A percentile compares a stretch with the other conserved stretches of the same genome.
phyloP scores from a whole-genome alignment of 2,113 vertebrate species.

The Eretmodus cyanostictus region DNA sequence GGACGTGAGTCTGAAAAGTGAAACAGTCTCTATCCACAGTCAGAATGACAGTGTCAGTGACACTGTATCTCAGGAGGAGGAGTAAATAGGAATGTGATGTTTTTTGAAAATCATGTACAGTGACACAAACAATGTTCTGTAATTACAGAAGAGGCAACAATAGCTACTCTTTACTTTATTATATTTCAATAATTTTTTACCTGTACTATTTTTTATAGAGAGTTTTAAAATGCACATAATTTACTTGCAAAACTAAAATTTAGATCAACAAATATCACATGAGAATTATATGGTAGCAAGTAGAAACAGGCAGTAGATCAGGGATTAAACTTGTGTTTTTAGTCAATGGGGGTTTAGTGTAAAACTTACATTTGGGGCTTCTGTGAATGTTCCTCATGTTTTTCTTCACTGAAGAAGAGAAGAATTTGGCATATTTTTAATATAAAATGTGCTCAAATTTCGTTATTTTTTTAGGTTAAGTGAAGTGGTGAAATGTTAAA shows the following conservation, averaged over 20 bases:
- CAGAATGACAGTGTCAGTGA: constrained; percentile 1
- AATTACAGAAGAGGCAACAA: not conserved
- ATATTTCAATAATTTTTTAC: not conserved
- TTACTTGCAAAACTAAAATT: not conserved
- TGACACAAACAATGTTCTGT: not conserved
- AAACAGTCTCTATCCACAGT: constrained; percentile 3
- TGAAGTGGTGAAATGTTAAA: not conserved
- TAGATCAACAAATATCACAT: not conserved
- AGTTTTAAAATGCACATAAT: not conserved
- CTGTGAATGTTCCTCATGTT: not conserved
- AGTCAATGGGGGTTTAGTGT: not conserved
- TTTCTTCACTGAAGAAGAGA: not conserved
- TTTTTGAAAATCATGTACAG: not conserved
- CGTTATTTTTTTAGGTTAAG: not conserved
- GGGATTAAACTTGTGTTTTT: not conserved
- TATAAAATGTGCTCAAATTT: not conserved
- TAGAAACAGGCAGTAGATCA: not conserved
- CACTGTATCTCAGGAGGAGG: not conserved
- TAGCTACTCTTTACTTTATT: not conserved
- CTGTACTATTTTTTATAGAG: not conserved
- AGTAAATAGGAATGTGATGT: not conserved
- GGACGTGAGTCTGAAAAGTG: constrained; percentile 17
- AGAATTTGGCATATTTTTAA: accelerated
- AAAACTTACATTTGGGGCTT: not conserved
- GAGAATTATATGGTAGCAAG: not conserved